These are phyloP conservation scores for Eremobia ochroleuca DNA, from an alignment of 2,888 invertebrate genomes.

Conservation along the genomic window DNA sequence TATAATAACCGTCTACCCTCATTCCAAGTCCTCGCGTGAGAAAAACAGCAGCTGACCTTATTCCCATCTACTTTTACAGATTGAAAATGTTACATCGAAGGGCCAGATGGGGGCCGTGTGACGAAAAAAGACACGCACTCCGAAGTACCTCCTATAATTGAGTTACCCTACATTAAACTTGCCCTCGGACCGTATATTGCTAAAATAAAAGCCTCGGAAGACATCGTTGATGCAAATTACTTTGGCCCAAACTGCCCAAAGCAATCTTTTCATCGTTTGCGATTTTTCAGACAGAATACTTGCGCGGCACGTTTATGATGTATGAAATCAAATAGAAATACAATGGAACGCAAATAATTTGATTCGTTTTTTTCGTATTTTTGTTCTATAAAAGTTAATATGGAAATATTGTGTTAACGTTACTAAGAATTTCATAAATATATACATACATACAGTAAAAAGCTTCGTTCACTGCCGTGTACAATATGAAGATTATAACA, in stretches of 20 bases:
- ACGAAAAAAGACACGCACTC: constrained; percentile 70
- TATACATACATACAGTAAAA: not conserved
- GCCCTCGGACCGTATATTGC: constrained; percentile 80
- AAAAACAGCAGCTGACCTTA: constrained; percentile 53
- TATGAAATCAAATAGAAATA: constrained; percentile 41
- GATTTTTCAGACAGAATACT: constrained; percentile 33
- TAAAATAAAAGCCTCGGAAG: constrained; percentile 82
- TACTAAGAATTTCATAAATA: not conserved
- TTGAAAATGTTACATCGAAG: constrained; percentile 61
- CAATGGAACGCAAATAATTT: constrained; percentile 13
- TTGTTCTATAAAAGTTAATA: constrained; percentile 13
- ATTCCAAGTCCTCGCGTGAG: constrained; percentile 49
- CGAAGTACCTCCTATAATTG: constrained; percentile 79
- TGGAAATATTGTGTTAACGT: constrained; percentile 1
- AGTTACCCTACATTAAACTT: constrained; percentile 87
- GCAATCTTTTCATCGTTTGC: constrained; percentile 60
- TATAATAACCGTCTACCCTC: constrained; percentile 54
- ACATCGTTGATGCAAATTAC: constrained; percentile 65
- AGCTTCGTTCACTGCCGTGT: not conserved
- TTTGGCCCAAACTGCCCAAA: constrained; percentile 42
- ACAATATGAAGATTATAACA: not conserved
- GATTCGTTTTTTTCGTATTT: constrained; percentile 10
- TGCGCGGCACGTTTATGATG: constrained; percentile 37
- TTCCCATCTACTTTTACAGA: constrained; percentile 56
- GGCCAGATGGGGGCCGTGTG: constrained; percentile 55